phyloP scores from a whole-genome alignment of 2,113 vertebrate genomes.

The Archocentrus centrarchus region DNA sequence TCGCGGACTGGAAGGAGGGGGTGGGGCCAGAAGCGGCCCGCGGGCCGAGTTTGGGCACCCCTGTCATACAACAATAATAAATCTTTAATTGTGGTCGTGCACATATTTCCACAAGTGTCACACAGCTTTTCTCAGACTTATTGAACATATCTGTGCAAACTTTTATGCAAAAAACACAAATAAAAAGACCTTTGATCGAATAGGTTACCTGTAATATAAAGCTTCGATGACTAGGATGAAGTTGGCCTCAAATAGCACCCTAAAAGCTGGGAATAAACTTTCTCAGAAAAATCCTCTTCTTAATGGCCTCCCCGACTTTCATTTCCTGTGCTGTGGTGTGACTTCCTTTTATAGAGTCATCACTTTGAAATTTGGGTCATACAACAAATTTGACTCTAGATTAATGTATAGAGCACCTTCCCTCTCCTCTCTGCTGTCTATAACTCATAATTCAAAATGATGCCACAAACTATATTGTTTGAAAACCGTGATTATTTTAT shows the following conservation, averaged over 20 bases:
- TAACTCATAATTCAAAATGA: constrained; percentile 1
- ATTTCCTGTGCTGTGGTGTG: neutral
- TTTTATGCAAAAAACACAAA: neutral
- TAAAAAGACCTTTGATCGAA: no score
- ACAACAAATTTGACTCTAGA: neutral
- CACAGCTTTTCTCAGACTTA: neutral
- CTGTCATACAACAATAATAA: neutral
- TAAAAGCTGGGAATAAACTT: neutral
- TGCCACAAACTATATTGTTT: neutral
- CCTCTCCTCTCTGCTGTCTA: neutral
- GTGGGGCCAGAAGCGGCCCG: no score
- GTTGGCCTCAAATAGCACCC: neutral
- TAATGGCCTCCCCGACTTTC: neutral
- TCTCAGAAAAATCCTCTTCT: neutral
- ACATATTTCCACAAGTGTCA: neutral
- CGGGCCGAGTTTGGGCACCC: no score
- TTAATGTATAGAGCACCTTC: neutral
- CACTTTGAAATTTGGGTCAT: neutral
- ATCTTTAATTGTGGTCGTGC: neutral
- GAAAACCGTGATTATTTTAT: neutral
- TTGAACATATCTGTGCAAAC: neutral
- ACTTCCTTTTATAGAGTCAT: neutral
- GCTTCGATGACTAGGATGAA: neutral
- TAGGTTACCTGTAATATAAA: no score
- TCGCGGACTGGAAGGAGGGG: no score